These are phyloP conservation scores for Potorous gilbertii DNA, from an alignment of 2,797 vertebrate species.

Conservation along the genomic window DNA sequence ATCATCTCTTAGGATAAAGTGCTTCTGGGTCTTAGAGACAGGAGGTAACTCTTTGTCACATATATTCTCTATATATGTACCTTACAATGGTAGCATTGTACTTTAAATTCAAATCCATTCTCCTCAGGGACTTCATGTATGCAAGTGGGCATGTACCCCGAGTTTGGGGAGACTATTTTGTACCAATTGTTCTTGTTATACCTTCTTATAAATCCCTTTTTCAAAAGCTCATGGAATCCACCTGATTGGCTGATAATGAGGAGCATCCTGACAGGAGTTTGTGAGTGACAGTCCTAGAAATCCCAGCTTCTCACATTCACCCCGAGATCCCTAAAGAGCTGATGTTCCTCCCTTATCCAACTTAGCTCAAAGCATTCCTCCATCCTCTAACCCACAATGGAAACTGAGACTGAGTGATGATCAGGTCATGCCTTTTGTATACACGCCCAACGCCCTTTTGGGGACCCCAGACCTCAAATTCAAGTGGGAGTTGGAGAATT, in stretches of 20 bases:
- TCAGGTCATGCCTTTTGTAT: background rate
- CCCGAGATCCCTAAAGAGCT: background rate
- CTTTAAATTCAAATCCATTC: background rate
- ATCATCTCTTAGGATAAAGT: background rate
- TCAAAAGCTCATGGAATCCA: background rate
- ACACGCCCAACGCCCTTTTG: background rate
- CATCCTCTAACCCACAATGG: background rate
- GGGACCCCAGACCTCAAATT: background rate
- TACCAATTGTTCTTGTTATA: background rate
- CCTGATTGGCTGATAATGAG: background rate
- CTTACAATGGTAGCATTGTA: background rate
- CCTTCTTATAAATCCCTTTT: background rate
- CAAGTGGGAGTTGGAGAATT: background rate
- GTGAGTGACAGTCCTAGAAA: background rate
- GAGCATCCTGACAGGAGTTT: background rate
- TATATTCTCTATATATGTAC: background rate
- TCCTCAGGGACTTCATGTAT: background rate
- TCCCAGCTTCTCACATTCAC: background rate
- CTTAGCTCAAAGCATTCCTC: background rate
- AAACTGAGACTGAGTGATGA: background rate
- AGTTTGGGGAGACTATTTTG: background rate
- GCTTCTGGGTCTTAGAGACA: background rate
- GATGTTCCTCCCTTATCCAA: background rate
- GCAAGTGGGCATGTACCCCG: background rate
- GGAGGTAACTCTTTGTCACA: background rate